phyloP scores from a whole-genome alignment of 2,797 vertebrate species.

The Onychomys torridus region DNA sequence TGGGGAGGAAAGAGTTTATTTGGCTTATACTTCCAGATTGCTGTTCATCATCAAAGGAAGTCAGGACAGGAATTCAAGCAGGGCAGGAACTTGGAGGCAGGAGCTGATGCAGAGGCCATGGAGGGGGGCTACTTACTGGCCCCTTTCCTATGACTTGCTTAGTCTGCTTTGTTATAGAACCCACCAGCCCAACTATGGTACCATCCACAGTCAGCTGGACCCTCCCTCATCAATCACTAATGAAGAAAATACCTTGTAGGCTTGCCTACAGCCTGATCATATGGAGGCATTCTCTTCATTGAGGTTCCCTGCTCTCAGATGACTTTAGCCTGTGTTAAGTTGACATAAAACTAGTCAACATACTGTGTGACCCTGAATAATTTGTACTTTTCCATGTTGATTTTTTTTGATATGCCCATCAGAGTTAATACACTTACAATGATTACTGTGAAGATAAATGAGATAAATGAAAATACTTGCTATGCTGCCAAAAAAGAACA shows the following conservation, averaged over 20 bases:
- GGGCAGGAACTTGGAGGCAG: background rate
- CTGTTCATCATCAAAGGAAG: background rate
- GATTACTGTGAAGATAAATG: background rate
- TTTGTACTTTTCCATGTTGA: slow-evolving; percentile 44
- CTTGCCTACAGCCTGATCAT: background rate
- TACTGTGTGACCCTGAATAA: background rate
- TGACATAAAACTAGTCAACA: background rate
- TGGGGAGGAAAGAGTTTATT: background rate
- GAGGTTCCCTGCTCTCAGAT: background rate
- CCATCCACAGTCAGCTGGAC: background rate
- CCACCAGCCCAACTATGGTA: background rate
- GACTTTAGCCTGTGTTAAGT: background rate
- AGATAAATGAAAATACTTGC: slow-evolving; percentile 34
- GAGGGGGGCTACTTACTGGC: background rate
- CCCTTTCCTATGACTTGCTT: background rate
- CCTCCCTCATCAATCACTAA: background rate
- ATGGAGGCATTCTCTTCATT: background rate
- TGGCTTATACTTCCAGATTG: background rate
- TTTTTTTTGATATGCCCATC: background rate
- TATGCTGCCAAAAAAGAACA: slow-evolving; percentile 2
- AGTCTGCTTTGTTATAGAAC: background rate
- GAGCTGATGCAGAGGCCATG: background rate
- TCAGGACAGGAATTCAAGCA: background rate
- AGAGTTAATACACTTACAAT: background rate
- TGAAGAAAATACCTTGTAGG: background rate